Evolutionary conservation across 2,888 invertebrate species (phyloP).

Genomic region (Trichacis sp.): DNA sequence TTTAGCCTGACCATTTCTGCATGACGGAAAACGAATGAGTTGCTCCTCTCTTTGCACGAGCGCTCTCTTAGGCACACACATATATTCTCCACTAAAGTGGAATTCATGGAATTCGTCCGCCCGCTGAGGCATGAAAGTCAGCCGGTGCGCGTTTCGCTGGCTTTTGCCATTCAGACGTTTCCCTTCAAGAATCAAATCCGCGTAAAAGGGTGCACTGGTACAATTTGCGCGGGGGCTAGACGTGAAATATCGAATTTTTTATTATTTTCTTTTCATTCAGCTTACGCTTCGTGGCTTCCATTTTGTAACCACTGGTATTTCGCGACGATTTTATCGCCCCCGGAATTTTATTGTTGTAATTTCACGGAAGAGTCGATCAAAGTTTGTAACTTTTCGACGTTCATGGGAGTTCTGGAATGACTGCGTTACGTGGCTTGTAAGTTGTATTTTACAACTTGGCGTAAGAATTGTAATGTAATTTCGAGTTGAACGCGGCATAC

Average conservation of each 20-base stretch:
- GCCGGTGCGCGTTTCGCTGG: slow-evolving; percentile 27
- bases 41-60: slow-evolving; percentile 17
- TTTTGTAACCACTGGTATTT: too few species aligned
- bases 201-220: background rate
- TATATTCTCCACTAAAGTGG: slow-evolving; percentile 24
- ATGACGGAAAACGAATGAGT: slow-evolving; percentile 33
- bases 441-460: too few species aligned
- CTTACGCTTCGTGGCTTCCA: too few species aligned
- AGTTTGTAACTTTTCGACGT: too few species aligned
- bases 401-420: too few species aligned
- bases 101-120: slow-evolving; percentile 36
- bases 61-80: slow-evolving; percentile 19
- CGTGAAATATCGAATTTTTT: background rate
- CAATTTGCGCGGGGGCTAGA: background rate
- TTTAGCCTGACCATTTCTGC: slow-evolving; percentile 24
- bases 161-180: slow-evolving; percentile 17
- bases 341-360: too few species aligned
- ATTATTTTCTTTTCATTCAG: too few species aligned
- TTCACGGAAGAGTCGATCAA: too few species aligned
- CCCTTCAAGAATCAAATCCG: background rate
- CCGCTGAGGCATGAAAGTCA: slow-evolving; percentile 33
- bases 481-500: too few species aligned
- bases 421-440: too few species aligned
- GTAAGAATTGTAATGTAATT: too few species aligned
- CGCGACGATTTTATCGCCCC: too few species aligned